Base-by-base conservation (phyloP, 1,140 invertebrate genomes). In the Maconellicoccus hirsutus region DNA sequence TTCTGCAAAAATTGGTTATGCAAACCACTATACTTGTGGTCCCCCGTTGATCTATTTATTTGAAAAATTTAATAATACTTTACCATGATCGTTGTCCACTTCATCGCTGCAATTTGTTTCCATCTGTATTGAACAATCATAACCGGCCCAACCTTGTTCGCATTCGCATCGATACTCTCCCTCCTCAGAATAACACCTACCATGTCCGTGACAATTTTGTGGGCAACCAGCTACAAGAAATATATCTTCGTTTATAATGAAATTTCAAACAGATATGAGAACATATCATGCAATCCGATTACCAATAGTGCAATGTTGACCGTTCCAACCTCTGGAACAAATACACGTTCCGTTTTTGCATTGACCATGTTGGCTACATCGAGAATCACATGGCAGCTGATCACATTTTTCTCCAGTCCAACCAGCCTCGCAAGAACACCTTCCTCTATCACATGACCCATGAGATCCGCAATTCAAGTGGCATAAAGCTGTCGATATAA, bases 321-420 rank as follows among this genome's bases (percentile, higher is more conserved):
- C 96, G 81, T 98, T 98, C 95, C 95, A 98, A 71, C 96, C 96
- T 79, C 93, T 91, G 21, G 91, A 89, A 80, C 96, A 98, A 59
- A 95, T 88, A 79, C 96, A 99, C 25, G 93, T 96, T 33, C 96
- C 96, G 79, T 98, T 98, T 78, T 92, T 89, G 80, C 97, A 99
- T 79, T 94, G 91, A 0, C 97, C 96, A 77, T 95, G 93, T 75
- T 95, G 92, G n/a, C 87, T 86, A 78, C 94, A 96, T 70, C 96
- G 87, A n/a, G 85, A 78, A 77, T 95, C 92, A 80, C 94, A 96
- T 14, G 91, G 89, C 73, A 90, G 83, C 76, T 91, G 88, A 79
- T 96, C 92, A 79, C 96, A 98, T 66, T 90, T 86, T 61, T 89
- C 84, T 25, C 95, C 95, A 0, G 88, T 92, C 93, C 94, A 98